These are phyloP conservation scores for Nymphicus hollandicus DNA, from an alignment of 2,113 vertebrate genomes.

Conservation along the genomic window DNA sequence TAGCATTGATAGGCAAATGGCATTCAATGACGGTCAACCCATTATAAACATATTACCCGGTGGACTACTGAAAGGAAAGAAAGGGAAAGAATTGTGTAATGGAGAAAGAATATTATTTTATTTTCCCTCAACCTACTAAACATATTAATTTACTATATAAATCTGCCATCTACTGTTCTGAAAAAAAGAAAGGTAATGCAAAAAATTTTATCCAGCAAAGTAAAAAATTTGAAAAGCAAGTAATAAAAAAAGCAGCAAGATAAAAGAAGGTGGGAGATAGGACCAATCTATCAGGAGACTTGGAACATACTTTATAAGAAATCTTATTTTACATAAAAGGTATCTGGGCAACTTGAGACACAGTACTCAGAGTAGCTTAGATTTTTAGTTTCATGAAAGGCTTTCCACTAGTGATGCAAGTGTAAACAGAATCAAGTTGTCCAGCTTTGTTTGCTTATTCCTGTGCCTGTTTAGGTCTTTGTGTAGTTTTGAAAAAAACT, in stretches of 20 bases:
- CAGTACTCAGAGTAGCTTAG: background rate
- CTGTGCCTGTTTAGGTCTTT: background rate
- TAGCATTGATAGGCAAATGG: background rate
- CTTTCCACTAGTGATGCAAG: background rate
- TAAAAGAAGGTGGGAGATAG: background rate
- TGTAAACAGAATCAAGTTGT: background rate
- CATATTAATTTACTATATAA: background rate
- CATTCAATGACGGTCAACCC: background rate
- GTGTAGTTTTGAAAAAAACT: background rate
- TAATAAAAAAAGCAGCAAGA: background rate
- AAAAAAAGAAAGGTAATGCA: background rate
- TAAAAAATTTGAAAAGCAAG: background rate
- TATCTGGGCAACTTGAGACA: background rate
- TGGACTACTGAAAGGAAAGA: background rate
- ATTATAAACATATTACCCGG: background rate
- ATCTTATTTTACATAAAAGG: background rate
- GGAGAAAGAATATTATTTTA: background rate
- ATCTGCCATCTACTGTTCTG: background rate
- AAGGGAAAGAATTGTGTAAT: background rate
- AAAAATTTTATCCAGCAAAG: background rate
- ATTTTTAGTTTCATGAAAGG: background rate
- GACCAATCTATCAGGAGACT: background rate
- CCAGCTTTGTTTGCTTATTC: background rate
- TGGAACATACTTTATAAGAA: background rate
- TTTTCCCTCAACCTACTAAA: background rate